phyloP scores from a whole-genome alignment of 2,797 vertebrate genomes.

The Tragopan temminckii region DNA sequence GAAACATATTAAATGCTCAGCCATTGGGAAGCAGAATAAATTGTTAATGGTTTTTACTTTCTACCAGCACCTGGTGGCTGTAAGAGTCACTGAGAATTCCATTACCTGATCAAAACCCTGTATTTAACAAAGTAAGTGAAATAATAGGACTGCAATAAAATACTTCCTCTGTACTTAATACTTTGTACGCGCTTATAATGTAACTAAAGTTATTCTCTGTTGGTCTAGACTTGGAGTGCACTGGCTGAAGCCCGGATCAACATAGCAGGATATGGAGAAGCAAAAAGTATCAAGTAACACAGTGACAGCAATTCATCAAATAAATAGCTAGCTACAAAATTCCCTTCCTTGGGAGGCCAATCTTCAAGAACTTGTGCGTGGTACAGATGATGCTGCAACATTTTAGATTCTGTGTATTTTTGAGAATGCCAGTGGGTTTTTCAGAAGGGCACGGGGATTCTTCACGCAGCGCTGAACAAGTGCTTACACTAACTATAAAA shows the following conservation, averaged over 20 bases:
- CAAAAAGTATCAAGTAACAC: neutral
- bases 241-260: neutral
- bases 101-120: neutral
- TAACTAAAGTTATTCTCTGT: neutral
- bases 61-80: neutral
- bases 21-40: neutral
- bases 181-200: neutral
- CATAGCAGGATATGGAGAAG: rapidly evolving
- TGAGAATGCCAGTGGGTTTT: neutral
- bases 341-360: neutral
- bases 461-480: neutral
- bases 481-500: neutral
- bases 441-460: neutral
- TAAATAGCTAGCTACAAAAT: neutral
- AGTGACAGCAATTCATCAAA: neutral
- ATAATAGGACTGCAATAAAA: neutral
- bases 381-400: neutral
- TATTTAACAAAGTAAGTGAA: neutral
- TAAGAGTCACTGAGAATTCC: neutral
- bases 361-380: neutral
- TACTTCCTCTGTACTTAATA: neutral
- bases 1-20: neutral
- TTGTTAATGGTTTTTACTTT: neutral
- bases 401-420: neutral
- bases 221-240: neutral